phyloP scores from a whole-genome alignment of 2,113 vertebrate genomes.

The Phaethornis superciliosus region DNA sequence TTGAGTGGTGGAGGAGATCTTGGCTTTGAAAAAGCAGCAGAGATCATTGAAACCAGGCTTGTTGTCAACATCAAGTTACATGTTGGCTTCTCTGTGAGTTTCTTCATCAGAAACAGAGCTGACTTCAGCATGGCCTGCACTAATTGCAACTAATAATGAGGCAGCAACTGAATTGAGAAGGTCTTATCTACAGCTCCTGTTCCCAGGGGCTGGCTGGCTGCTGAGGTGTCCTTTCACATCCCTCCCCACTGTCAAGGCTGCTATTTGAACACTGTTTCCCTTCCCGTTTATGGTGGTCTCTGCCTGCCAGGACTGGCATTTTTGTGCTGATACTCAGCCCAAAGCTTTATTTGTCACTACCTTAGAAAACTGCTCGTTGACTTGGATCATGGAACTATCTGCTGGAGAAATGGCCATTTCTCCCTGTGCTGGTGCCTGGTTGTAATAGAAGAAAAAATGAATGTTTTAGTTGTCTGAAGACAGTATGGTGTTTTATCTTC shows the following conservation, averaged over 20 bases:
- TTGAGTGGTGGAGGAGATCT: accelerated
- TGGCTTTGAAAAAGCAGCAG: neutral
- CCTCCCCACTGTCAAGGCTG: neutral
- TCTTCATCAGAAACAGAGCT: neutral
- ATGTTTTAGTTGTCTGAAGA: neutral
- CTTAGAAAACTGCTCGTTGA: neutral
- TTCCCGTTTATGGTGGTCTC: neutral
- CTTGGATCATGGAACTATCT: neutral
- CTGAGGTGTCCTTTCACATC: neutral
- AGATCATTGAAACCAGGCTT: neutral
- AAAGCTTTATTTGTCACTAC: accelerated
- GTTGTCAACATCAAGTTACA: accelerated
- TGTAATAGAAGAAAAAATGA: neutral
- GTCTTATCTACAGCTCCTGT: neutral
- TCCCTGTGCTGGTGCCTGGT: neutral
- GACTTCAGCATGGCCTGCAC: neutral
- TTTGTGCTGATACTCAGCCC: neutral
- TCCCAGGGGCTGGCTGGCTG: neutral
- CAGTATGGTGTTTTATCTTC: neutral
- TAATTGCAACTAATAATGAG: neutral
- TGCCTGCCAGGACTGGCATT: neutral
- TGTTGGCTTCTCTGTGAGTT: neutral
- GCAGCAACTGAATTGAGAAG: neutral
- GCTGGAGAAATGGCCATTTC: neutral
- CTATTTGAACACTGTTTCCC: neutral